Evolutionary conservation across 2,888 invertebrate genomes (phyloP), one percentile per base, ranked within the genome.

Genomic region (Limnephilus marmoratus): DNA sequence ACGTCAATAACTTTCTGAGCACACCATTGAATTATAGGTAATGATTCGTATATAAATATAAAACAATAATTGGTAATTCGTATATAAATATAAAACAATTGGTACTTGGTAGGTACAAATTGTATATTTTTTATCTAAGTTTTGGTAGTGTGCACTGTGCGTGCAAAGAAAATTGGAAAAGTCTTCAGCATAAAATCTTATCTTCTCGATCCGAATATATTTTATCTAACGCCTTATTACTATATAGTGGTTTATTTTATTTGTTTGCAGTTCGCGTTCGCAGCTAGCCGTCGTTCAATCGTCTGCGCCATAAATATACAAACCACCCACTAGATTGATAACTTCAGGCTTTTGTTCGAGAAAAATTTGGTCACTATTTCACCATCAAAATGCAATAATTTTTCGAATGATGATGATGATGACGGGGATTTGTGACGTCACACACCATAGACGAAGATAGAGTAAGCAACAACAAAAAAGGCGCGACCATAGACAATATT

Each of bases 151-250:
- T 68, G 24, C 9, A 41, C 3, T 68, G 68, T 68, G 24, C 9
- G 1, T 24, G 68, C 9, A 68, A 68, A 68, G 68, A 68, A 68
- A 68, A 68, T 18, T 9, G 24, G 68, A 68, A 68, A 68, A 68
- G 68, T 68, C n/a, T 68, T 24, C 7, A 31, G 34, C 34, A 34
- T 82, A 85, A 85, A 85, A 85, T 85, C n/a, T 85, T 85, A 41
- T 85, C 34, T 41, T 85, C 45, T 85, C n/a, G n/a, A 45, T 45
- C 12, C 15, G 18, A 82, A 82, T 82, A 82, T 49, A 12, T 12
- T 41, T 45, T 45, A 45, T 53, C 18, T 4, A 53, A 18, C 68
- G 24, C 68, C 18, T 5, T 68, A 18, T 18, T 18, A n/a, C n/a
- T n/a, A 7, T 7, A 18, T 24, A 49, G 53, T 68, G 24, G 68